A percentile compares a stretch with the other conserved stretches of the same genome.
These are phyloP conservation scores for Rhamnusium bicolor DNA, from an alignment of 2,888 invertebrate genomes.

Conservation along the genomic window DNA sequence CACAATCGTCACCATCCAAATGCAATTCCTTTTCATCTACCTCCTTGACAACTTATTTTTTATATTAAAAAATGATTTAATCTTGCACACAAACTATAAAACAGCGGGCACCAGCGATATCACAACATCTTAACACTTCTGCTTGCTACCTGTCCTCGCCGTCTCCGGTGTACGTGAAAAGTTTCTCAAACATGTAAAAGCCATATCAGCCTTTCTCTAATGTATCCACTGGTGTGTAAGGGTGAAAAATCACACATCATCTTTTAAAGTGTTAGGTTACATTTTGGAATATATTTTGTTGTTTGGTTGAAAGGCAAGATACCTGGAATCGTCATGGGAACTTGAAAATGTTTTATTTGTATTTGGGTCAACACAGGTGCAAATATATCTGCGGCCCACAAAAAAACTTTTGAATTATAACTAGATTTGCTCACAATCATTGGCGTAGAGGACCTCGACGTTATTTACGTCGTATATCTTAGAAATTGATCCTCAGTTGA, in stretches of 20 bases:
- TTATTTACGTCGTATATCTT: too few species aligned
- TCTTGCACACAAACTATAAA: slow-evolving; percentile 15
- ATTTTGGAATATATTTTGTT: slow-evolving; percentile 7
- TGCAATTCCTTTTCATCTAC: neutral
- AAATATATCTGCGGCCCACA: too few species aligned
- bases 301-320: slow-evolving; percentile 6
- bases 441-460: too few species aligned
- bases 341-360: neutral
- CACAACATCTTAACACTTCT: slow-evolving; percentile 19
- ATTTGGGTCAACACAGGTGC: slow-evolving; percentile 17
- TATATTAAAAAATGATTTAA: slow-evolving; percentile 15
- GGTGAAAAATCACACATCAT: slow-evolving; percentile 31
- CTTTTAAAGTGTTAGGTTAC: slow-evolving; percentile 28
- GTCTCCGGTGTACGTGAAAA: slow-evolving; percentile 9
- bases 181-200: slow-evolving; percentile 2
- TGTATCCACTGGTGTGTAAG: slow-evolving; percentile 2
- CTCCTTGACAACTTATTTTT: neutral
- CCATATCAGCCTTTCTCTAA: neutral
- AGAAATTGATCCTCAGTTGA: too few species aligned
- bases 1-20: too few species aligned
- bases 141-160: slow-evolving; percentile 19
- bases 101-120: slow-evolving; percentile 24
- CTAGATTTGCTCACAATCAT: too few species aligned
- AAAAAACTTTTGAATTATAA: too few species aligned
- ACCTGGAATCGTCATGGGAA: slow-evolving; percentile 31